Base-by-base conservation (phyloP, 2,888 invertebrate genomes). In the Eristalis intricaria region DNA sequence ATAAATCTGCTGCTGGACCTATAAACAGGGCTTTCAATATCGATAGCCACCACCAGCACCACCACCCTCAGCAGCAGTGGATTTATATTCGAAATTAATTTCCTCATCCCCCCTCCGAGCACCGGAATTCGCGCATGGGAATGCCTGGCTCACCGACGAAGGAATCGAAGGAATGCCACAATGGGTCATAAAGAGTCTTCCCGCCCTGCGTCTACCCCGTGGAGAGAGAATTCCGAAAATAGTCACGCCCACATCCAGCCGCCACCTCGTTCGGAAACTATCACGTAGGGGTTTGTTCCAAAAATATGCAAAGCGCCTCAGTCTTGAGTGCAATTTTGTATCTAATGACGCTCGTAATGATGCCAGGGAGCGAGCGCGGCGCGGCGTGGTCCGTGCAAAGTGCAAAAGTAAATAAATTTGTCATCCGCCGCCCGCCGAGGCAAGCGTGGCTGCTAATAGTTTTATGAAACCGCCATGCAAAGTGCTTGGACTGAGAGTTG, bases 351-450 rank as follows among this genome's bases (percentile, higher is more conserved):
- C 23, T 29, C 60, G 60, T 26, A 26, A 26, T 60, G 15, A 1
- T 23, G 38, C 2, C 43, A 61, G 64, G 69, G 15, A 63, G 43
- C 29, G 56, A 78, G 64, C 40, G 40, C 23, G 32, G 32, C 32
- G 10, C 8, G 32, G 1, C 10, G 8, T 10, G 32, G 64, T 22
- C 38, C n/a, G 66, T 38, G 50, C 7, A 43, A 40, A 79, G 79
- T 79, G 73, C 60, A 79, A 79, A 79, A 79, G 66, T 73, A 79
- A 79, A 79, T 79, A 66, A 73, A 73, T 79, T 60, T 79, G 65
- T 79, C 79, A 78, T 70, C 29, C 13, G n/a, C 19, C 61, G 35
- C 26, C 32, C 3, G 66, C 23, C 35, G 23, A 35, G 19, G 71
- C 60, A 40, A 22, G 32, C 7, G 19, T 11, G 4, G 8, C 22